Conservation (phyloP, 2,113 vertebrate species). For the Athene cunicularia region DNA sequence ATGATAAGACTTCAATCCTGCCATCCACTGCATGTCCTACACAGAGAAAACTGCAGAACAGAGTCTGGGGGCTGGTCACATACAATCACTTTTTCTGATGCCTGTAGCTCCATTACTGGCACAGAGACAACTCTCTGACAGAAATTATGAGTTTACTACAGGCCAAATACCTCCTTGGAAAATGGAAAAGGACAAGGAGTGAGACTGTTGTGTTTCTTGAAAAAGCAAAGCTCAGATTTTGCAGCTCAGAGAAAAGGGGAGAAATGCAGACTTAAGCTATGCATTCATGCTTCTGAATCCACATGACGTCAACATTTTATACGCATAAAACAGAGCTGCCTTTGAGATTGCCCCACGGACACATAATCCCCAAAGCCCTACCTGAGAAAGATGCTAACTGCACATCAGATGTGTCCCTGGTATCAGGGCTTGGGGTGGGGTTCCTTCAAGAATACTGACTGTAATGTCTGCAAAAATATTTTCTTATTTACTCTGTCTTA, state of each 20-base stretch:
- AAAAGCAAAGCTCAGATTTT: background rate
- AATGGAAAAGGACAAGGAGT: background rate
- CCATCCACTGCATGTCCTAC: background rate
- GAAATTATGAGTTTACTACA: background rate
- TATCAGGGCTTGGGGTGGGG: background rate
- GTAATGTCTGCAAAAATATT: background rate
- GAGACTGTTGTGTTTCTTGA: background rate
- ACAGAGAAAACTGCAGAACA: background rate
- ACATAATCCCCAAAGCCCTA: background rate
- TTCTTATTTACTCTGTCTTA: background rate
- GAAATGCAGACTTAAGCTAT: background rate
- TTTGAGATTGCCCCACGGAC: background rate
- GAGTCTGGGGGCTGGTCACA: background rate
- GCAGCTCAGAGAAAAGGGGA: background rate
- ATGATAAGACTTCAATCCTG: background rate
- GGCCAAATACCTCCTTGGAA: background rate
- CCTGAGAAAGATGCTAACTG: background rate
- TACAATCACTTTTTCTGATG: background rate
- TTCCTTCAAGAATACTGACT: background rate
- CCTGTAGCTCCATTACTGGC: background rate
- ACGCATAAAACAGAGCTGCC: background rate
- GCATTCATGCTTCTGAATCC: background rate
- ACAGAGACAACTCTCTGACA: background rate
- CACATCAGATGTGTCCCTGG: rapidly evolving
- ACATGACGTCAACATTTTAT: background rate